Evolutionary conservation across 53 echinoderm and acorn worm genomes (phyloP), one percentile per base, ranked within the genome.

Genomic region (Patiria pectinifera): DNA sequence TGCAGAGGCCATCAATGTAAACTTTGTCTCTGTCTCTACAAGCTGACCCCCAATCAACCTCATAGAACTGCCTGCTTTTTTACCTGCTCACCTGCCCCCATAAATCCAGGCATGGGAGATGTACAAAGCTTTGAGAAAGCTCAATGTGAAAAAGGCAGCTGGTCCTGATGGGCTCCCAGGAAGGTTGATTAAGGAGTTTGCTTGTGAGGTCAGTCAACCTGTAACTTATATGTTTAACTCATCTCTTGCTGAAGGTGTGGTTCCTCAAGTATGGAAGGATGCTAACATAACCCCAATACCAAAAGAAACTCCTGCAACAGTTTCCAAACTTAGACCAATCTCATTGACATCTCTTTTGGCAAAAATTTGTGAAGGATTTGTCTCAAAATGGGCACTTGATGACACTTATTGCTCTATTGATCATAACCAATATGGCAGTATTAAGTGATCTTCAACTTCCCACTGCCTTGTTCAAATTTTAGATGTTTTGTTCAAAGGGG

Each of bases 311-410:
- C 86, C 91, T 11, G 69, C 91, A 19, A 76, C 85, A 26, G 53
- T 94, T 4, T 48, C 91, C 15, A 94, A 91, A 80, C 91, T 94
- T 16, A 91, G 91, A 22, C 91, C 91, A 45, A 84, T 91, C 2
- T 94, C 86, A 6, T 77, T 91, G 2, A 94, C 79, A 44, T 74
- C 85, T 21, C 47, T 83, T 13, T 25, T 83, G 12, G 91, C 91
- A 5, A 94, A 91, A 71, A 82, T 94, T 1, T 86, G 91, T 74
- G 94, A 94, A 48, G 91, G 91, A 43, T 91, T 94, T 71, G 86
- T 94, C 4, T 71, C 91, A 26, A 85, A 91, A 71, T 94, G 94
- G 94, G 82, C 81, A 15, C 26, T 91, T 22, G 59, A 85, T 2
- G 86, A 91, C 78, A 85, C 78, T 2, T 9, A 8, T 24, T 71